Evolutionary conservation across 2,888 invertebrate species (phyloP), one percentile per base, ranked within the genome.

Genomic region (Sycophila texana): DNA sequence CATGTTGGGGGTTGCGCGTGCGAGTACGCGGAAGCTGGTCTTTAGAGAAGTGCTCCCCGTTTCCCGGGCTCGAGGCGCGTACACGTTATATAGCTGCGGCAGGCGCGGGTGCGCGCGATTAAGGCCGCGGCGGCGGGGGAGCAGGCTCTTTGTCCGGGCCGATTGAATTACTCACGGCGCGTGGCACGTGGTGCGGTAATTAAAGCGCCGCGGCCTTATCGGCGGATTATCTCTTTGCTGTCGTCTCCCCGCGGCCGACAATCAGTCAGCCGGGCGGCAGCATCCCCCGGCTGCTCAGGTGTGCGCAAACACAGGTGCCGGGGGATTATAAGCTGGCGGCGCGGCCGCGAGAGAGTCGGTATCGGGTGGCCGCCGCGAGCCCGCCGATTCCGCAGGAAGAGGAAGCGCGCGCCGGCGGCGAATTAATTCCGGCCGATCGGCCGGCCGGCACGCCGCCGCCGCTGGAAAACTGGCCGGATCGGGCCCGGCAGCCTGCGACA

Each of bases 361-460:
- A 49, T 47, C 7, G 55, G 20, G 39, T 30, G 18, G 10, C 55
- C 22, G 7, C 53, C 26, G 5, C 13, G 4, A 2, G 83, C 87
- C 88, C 88, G 88, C 87, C 88, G 89, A 88, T 88, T 87, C 85
- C 85, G 83, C 89, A 89, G 90, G 90, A 90, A 89, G 87, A 89
- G 89, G 89, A 90, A 89, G 90, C 84, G 83, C 82, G 77, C 83
- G 75, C 82, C 82, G 63, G 81, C 82, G 71, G 79, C 61, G 51
- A 0, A 39, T 77, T 66, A 66, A 63, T 89, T 88, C 86, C 89
- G 86, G 84, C 85, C 88, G 89, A 90, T 90, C 87, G 88, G 86
- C 80, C 85, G 75, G 77, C 83, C 70, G 90, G 89, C 86, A 90
- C 90, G 39, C 30, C 14, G 51, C 55, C 1, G n/a, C n/a, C n/a